Evolutionary conservation across 2,888 invertebrate genomes (phyloP).

Genomic region (Acanthoscelides obtectus): DNA sequence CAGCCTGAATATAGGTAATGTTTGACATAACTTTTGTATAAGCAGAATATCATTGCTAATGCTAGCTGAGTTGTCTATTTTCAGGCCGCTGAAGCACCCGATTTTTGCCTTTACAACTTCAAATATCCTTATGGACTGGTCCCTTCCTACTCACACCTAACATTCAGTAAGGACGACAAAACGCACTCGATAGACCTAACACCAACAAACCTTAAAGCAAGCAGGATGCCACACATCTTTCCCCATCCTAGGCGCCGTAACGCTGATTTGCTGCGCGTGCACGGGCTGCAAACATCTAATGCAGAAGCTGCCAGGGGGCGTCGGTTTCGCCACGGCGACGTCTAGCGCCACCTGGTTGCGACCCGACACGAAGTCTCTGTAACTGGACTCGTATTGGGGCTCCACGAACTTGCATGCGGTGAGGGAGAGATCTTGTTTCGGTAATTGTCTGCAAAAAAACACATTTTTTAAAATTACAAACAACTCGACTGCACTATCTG

Average conservation of each 20-base stretch:
- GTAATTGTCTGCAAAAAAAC: conserved; percentile 63
- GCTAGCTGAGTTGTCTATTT: no score
- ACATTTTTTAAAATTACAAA: no score
- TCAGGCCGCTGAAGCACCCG: no score
- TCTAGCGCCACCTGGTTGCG: conserved; percentile 95
- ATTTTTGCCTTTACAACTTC: no score
- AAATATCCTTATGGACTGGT: no score
- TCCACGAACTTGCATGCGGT: conserved; percentile 86
- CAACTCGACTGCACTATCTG: no score
- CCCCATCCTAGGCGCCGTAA: conserved; percentile 48
- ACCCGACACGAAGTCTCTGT: conserved; percentile 87
- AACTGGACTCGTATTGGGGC: conserved; percentile 70
- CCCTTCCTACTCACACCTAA: no score
- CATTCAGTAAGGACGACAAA: no score
- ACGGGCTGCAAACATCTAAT: conserved; percentile 77
- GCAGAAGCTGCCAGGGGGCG: conserved; percentile 59
- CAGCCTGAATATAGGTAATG: no score
- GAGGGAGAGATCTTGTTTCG: conserved; percentile 88
- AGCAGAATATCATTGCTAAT: no score
- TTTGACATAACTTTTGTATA: no score
- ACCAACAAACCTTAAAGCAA: conserved; percentile 68
- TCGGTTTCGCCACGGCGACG: conserved; percentile 61
- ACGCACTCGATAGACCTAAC: no score
- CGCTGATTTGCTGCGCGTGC: conserved; percentile 74
- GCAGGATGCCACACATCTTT: conserved; percentile 77